These are phyloP conservation scores for Holacanthella duospinosa DNA, from an alignment of 2,888 invertebrate genomes.

Conservation along the genomic window DNA sequence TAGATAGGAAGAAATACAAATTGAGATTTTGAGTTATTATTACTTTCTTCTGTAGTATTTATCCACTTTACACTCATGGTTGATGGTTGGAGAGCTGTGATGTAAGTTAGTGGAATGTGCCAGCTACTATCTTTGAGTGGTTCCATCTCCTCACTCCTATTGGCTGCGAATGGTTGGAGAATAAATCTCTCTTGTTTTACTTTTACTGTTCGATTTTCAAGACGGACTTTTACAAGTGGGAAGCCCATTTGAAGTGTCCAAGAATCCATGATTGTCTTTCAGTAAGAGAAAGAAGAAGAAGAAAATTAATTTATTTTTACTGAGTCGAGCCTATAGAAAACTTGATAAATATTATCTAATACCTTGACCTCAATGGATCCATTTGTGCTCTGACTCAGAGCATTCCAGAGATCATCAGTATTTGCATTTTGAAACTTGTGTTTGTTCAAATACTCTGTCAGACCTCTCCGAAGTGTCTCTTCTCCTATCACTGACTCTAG, in stretches of 20 bases:
- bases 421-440: constrained; percentile 63
- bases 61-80: constrained; percentile 58
- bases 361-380: constrained; percentile 54
- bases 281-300: no score
- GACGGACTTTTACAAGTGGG: constrained; percentile 59
- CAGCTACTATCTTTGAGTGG: constrained; percentile 43
- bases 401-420: constrained; percentile 70
- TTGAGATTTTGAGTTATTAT: constrained; percentile 26
- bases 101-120: constrained; percentile 68
- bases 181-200: constrained; percentile 57
- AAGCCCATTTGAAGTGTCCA: constrained; percentile 78
- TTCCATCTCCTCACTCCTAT: constrained; percentile 37
- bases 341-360: constrained; percentile 17
- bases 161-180: constrained; percentile 36
- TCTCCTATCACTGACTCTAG: constrained; percentile 56
- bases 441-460: constrained; percentile 56
- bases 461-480: constrained; percentile 53
- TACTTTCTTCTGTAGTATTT: constrained; percentile 63
- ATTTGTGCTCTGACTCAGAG: constrained; percentile 55
- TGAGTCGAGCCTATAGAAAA: background rate
- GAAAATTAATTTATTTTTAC: background rate
- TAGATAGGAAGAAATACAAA: background rate
- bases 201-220: constrained; percentile 52
- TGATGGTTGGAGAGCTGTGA: constrained; percentile 54
- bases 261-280: constrained; percentile 58